Percentiles rank a stretch among this genome's conserved stretches.
phyloP scores from a whole-genome alignment of 2,888 invertebrate genomes.

The Rotaria magnacalcarata region DNA sequence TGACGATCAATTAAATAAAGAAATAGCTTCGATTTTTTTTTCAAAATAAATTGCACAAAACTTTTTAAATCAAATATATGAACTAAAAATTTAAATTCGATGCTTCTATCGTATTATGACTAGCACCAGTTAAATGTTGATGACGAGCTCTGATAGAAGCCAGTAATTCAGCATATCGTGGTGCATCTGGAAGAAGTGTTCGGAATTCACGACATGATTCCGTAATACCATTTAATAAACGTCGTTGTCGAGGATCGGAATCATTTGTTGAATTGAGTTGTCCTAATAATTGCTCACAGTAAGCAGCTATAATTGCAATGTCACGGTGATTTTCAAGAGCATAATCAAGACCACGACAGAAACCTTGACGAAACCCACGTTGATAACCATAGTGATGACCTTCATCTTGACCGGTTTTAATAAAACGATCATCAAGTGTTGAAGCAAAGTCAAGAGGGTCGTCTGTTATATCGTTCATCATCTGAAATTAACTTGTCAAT shows the following conservation, averaged over 20 bases:
- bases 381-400: conserved; percentile 29
- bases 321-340: conserved; percentile 14
- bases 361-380: conserved; percentile 31
- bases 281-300: not conserved
- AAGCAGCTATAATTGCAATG: not conserved
- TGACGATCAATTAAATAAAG: no score
- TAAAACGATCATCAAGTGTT: not conserved
- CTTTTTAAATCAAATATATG: not conserved
- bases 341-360: conserved; percentile 3
- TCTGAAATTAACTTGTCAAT: not conserved
- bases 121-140: not conserved
- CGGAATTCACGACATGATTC: conserved; percentile 29
- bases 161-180: conserved; percentile 11
- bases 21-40: no score
- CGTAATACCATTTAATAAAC: not conserved
- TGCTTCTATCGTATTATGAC: not conserved
- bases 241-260: not conserved
- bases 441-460: conserved; percentile 4
- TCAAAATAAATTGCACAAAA: not conserved
- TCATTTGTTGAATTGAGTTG: not conserved
- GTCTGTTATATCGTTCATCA: not conserved
- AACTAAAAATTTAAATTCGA: conserved; percentile 7
- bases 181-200: not conserved
- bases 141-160: not conserved
- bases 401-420: not conserved